Conservation (phyloP, 2,797 vertebrate genomes). For the Pyrocephalus nanus region DNA sequence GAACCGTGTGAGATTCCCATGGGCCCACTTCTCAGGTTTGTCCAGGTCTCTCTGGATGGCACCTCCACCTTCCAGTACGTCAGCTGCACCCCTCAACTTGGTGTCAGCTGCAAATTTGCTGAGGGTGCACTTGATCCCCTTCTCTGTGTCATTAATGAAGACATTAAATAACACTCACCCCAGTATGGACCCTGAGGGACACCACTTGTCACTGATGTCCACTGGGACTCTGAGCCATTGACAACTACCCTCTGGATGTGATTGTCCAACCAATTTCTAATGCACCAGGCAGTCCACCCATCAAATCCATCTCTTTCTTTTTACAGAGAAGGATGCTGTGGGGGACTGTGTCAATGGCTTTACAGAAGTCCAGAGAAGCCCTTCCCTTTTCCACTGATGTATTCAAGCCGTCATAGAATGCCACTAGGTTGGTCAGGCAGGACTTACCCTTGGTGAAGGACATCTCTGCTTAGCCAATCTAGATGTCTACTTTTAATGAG, state of each 20-base stretch:
- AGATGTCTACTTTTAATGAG: neutral
- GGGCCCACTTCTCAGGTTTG: neutral
- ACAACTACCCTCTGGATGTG: neutral
- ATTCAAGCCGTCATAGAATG: neutral
- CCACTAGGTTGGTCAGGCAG: neutral
- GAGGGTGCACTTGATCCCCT: neutral
- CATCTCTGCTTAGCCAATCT: neutral
- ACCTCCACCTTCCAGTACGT: neutral
- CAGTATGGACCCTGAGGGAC: neutral
- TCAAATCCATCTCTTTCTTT: neutral
- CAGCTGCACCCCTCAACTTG: neutral
- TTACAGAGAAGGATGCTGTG: neutral
- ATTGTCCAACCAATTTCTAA: neutral
- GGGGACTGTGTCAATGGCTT: too few relatives aligned
- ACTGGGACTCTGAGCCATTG: neutral
- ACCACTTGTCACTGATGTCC: neutral
- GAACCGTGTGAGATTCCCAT: neutral
- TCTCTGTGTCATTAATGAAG: neutral
- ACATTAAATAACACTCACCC: neutral
- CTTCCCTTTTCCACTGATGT: neutral
- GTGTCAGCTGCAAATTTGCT: neutral
- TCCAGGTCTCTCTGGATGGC: neutral
- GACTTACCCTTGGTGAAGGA: neutral
- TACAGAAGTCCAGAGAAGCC: neutral
- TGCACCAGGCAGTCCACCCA: neutral